Percentiles rank a stretch among this genome's conserved stretches.
These are phyloP conservation scores for Chrysolina oricalcia DNA, from an alignment of 2,888 invertebrate species.

Conservation along the genomic window DNA sequence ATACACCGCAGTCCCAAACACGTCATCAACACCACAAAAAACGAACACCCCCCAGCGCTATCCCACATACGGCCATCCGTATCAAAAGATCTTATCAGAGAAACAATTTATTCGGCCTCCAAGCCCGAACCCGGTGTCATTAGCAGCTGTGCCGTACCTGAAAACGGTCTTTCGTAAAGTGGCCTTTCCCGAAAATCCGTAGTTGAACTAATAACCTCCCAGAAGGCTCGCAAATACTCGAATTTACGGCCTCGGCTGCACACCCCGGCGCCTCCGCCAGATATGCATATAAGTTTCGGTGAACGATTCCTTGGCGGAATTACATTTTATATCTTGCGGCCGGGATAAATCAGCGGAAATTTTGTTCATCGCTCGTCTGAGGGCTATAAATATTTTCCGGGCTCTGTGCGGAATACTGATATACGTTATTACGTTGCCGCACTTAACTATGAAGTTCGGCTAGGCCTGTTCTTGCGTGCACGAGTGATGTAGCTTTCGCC, in stretches of 20 bases:
- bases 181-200: slow-evolving; percentile 30
- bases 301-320: slow-evolving; percentile 45
- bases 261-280: slow-evolving; percentile 25
- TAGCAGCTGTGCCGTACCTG: slow-evolving; percentile 29
- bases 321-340: slow-evolving; percentile 44
- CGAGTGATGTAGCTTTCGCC: neutral
- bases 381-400: slow-evolving; percentile 42
- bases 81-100: slow-evolving; percentile 27
- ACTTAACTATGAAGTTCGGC: neutral
- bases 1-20: slow-evolving; percentile 8
- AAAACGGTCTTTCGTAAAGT: slow-evolving; percentile 22
- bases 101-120: slow-evolving; percentile 24
- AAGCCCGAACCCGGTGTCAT: slow-evolving; percentile 21
- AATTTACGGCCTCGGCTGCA: slow-evolving; percentile 26
- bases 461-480: neutral
- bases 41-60: neutral
- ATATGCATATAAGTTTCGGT: slow-evolving; percentile 39
- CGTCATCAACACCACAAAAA: slow-evolving; percentile 19
- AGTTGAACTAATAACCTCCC: slow-evolving; percentile 34
- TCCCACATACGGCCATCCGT: neutral
- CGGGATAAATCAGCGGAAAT: slow-evolving; percentile 44
- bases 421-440: neutral
- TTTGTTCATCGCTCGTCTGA: slow-evolving; percentile 48
- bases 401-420: slow-evolving; percentile 39
- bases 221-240: slow-evolving; percentile 24